Conservation (phyloP, 2,797 vertebrate genomes). For the Silurus lanzhouensis region DNA sequence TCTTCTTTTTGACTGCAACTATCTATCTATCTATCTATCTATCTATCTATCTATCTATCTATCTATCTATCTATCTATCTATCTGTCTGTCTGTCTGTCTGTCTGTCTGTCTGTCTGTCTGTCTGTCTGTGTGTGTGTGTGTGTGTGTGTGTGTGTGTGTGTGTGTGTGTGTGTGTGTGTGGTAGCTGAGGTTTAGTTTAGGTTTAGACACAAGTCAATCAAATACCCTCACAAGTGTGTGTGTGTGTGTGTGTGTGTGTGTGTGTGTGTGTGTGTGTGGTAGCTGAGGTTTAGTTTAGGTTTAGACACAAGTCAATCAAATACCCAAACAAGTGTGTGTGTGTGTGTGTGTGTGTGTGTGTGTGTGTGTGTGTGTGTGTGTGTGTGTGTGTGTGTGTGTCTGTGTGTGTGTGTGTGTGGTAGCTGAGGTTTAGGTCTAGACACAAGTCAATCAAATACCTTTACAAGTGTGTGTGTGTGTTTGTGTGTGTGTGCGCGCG, state of each 20-base stretch:
- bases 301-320: neutral
- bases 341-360: neutral
- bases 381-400: neutral
- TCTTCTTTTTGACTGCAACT: neutral
- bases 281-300: too few species aligned
- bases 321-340: neutral
- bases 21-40: too few species aligned
- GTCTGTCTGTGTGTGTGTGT: too few species aligned
- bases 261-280: neutral
- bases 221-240: neutral
- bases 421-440: neutral
- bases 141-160: too few species aligned
- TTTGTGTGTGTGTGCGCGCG: neutral
- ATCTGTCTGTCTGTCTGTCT: too few species aligned
- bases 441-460: neutral
- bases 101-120: too few species aligned
- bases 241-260: constrained; percentile 7
- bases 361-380: neutral
- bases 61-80: too few species aligned
- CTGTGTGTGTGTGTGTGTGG: too few species aligned
- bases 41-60: too few species aligned
- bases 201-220: neutral
- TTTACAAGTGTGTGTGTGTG: neutral
- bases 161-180: too few species aligned
- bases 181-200: too few species aligned